Evolutionary conservation across 2,113 vertebrate species (phyloP).

Genomic region (Cricetomys ansorgei): DNA sequence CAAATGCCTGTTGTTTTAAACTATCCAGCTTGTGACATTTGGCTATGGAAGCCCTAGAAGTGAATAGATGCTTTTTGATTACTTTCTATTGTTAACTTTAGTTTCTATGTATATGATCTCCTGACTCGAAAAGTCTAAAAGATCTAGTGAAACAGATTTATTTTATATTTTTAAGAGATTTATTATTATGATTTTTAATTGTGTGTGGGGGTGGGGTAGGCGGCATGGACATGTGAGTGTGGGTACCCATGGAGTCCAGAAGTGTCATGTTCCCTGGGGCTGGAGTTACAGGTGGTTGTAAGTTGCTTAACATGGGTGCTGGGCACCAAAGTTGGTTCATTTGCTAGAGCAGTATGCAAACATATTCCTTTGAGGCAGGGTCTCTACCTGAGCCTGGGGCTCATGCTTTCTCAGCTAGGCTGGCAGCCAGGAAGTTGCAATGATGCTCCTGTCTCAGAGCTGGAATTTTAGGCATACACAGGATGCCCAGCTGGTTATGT

Average conservation of each 20-base stretch:
- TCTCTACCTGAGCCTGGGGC: not conserved
- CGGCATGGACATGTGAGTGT: not conserved
- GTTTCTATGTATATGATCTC: not conserved
- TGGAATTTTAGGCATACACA: not conserved
- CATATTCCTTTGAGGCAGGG: not conserved
- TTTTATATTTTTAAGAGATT: not conserved
- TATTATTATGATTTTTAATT: not conserved
- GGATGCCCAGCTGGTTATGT: too few relatives aligned
- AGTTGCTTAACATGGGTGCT: not conserved
- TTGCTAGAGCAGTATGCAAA: not conserved
- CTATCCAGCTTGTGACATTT: not conserved
- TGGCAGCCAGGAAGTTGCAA: not conserved
- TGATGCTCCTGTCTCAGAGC: not conserved
- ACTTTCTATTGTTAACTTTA: not conserved
- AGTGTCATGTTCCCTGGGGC: not conserved
- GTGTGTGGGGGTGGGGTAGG: not conserved
- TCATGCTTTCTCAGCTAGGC: not conserved
- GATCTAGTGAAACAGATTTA: not conserved
- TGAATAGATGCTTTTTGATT: not conserved
- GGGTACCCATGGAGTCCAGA: not conserved
- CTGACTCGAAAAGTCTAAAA: not conserved
- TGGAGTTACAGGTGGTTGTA: not conserved
- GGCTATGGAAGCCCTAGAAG: not conserved
- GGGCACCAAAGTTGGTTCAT: not conserved
- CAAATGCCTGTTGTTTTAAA: not conserved